Evolutionary conservation across 2,888 invertebrate genomes (phyloP), one percentile per base, ranked within the genome.

Genomic region (Harpagoxenus sublaevis): DNA sequence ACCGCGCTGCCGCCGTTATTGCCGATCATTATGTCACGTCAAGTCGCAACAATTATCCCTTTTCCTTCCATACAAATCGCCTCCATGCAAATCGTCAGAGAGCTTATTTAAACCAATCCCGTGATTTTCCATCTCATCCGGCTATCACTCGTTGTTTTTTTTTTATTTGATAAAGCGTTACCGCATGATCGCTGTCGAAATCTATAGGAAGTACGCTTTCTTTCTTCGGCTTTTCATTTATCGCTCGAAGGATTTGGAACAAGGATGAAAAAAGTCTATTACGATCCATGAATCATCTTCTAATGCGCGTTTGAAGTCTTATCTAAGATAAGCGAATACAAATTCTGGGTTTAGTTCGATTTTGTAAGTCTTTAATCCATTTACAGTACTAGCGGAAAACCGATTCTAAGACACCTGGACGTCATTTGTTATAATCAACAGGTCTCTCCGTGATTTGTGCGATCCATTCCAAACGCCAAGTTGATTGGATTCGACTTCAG

Each of bases 11-110:
- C 39, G 51, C 9, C 53, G 66, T 66, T 77, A 63, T 77, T 78
- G 53, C 28, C 77, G 68, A 78, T 78, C 68, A 55, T 78, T 68
- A 68, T 53, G 42, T 78, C 65, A 77, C 23, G 48, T 65, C 42
- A 31, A 60, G 6, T n/a, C 4, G 65, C 51, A 65, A 78, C 68
- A 55, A 55, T 55, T 55, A 55, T 55, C 4, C 12, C 28, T 31
- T 55, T 28, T 68, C 6, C 45, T 18, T 18, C 55, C 8, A 6
- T 15, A 15, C 28, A 9, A 45, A 48, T 51, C 53, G 23, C 9
- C 23, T 42, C 42, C 8, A 42, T 42, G 2, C 42, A 9, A 15
- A 48, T 48, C 1, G n/a, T 51, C 10, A 28, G 1, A 15, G 28
- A 35, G 10, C 23, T 28, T 42, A 57, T 39, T 55, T 4, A 28